Conservation (phyloP, 2,888 invertebrate species). For the Tromatobia lineatoria region DNA sequence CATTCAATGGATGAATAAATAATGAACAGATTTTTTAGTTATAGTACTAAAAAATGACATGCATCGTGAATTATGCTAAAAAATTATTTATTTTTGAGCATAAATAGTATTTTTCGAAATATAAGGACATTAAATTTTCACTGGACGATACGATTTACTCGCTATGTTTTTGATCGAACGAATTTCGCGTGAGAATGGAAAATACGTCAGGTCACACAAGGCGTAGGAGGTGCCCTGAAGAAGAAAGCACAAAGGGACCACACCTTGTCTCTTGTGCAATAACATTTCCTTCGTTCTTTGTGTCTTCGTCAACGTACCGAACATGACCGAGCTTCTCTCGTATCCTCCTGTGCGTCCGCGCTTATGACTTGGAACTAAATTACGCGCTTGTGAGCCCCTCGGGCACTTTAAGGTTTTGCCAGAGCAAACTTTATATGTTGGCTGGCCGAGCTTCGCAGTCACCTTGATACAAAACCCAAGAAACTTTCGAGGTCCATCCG, state of each 20-base stretch:
- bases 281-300: constrained; percentile 45
- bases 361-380: constrained; percentile 67
- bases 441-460: constrained; percentile 46
- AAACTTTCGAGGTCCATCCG: constrained; percentile 44
- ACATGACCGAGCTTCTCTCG: constrained; percentile 47
- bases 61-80: not conserved
- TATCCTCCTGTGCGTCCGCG: constrained; percentile 40
- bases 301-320: constrained; percentile 40
- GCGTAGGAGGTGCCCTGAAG: too few species aligned
- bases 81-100: not conserved
- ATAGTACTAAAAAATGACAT: not conserved
- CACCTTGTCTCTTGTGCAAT: constrained; percentile 62
- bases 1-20: too few species aligned
- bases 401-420: constrained; percentile 64
- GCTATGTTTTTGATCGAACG: constrained; percentile 16
- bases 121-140: constrained; percentile 8
- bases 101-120: not conserved
- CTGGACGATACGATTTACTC: not conserved
- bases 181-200: constrained; percentile 24
- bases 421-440: constrained; percentile 61
- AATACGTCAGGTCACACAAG: constrained; percentile 25
- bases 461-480: constrained; percentile 61
- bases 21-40: not conserved
- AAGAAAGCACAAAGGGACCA: constrained; percentile 58
- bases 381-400: constrained; percentile 50